Conservation (phyloP, 2,888 invertebrate genomes). For the Phytoseiulus persimilis region DNA sequence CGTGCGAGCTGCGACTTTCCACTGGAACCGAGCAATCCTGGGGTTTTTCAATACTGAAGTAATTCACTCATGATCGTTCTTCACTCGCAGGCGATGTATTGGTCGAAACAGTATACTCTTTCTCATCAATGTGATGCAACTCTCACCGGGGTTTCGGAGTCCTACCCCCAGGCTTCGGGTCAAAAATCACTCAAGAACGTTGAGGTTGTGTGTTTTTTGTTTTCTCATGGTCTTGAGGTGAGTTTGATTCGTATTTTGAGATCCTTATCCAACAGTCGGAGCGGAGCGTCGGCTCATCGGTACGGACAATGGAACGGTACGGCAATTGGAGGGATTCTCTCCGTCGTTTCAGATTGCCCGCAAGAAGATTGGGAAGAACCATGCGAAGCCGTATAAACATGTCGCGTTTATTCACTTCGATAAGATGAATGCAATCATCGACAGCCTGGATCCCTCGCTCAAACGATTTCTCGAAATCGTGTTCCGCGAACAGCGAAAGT, state of each 20-base stretch:
- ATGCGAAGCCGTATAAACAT: conserved; percentile 17
- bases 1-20: too few relatives aligned
- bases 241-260: not conserved
- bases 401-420: conserved; percentile 32
- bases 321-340: not conserved
- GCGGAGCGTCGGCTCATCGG: too few relatives aligned
- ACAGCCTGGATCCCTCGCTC: conserved; percentile 7
- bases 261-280: too few relatives aligned
- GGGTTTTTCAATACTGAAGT: not conserved
- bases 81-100: conserved; percentile 18
- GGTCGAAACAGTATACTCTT: conserved; percentile 12
- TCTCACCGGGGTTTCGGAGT: not conserved
- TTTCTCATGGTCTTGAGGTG: conserved; percentile 32
- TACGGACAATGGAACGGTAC: too few relatives aligned
- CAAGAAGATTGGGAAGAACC: conserved; percentile 6
- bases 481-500: conserved; percentile 17
- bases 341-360: not conserved
- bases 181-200: conserved; percentile 34
- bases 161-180: not conserved
- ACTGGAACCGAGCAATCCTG: too few relatives aligned
- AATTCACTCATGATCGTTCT: not conserved
- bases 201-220: conserved; percentile 30
- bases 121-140: conserved; percentile 30
- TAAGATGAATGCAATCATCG: conserved; percentile 7
- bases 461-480: conserved; percentile 29